Evolutionary conservation across 2,797 vertebrate species (phyloP).

Genomic region (Monodelphis domestica): DNA sequence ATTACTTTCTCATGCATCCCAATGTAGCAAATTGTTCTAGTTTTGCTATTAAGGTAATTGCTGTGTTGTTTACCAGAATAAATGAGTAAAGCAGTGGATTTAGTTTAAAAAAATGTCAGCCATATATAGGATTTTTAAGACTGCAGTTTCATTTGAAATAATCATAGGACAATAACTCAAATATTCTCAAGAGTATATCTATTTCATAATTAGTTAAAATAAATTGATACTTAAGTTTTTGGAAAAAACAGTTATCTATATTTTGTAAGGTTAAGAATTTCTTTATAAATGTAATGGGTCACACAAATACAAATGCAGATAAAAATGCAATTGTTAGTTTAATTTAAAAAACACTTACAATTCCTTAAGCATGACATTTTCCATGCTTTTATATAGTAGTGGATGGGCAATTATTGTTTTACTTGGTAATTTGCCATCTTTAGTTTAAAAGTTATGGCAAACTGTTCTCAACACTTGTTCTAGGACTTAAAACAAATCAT

Average conservation of each 20-base stretch:
- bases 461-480: conserved; percentile 39
- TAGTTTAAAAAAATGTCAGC: not conserved
- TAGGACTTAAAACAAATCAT: not conserved
- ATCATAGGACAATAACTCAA: conserved; percentile 59
- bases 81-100: not conserved
- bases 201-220: conserved; percentile 58
- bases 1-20: conserved; percentile 39
- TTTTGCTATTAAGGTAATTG: conserved; percentile 46
- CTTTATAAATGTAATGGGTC: conserved; percentile 52
- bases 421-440: conserved; percentile 23
- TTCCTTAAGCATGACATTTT: conserved; percentile 41
- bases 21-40: not conserved
- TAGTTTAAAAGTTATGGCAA: conserved; percentile 36
- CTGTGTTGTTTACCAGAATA: not conserved
- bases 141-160: conserved; percentile 33
- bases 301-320: conserved; percentile 60
- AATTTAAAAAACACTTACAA: conserved; percentile 38
- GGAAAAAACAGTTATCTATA: conserved; percentile 50
- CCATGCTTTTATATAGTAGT: not conserved
- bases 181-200: conserved; percentile 47
- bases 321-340: not conserved
- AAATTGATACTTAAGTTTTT: conserved; percentile 54
- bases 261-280: conserved; percentile 47
- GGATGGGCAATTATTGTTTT: conserved; percentile 4
- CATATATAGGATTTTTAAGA: not conserved